phyloP scores from a whole-genome alignment of 1,140 invertebrate species.

The Watersipora subatra region DNA sequence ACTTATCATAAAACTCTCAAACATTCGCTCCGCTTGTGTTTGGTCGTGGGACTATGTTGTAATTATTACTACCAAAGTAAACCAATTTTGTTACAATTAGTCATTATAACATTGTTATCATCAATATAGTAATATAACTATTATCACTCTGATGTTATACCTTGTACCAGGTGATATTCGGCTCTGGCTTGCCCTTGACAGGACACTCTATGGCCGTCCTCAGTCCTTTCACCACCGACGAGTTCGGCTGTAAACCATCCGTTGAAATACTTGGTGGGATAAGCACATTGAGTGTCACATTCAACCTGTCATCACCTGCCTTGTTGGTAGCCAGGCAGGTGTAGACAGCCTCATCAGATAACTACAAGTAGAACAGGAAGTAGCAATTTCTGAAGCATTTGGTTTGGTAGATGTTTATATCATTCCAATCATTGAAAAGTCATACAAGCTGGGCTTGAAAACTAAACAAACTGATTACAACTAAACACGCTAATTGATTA shows the following conservation, averaged over 20 bases:
- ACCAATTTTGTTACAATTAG: too few relatives aligned
- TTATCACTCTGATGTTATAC: too few relatives aligned
- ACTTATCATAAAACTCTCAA: too few relatives aligned
- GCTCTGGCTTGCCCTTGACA: constrained; percentile 25
- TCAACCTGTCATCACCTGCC: constrained; percentile 28
- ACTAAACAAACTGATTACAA: background rate
- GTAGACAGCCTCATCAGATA: constrained; percentile 13
- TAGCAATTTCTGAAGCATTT: too few relatives aligned
- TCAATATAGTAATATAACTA: too few relatives aligned
- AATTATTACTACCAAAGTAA: too few relatives aligned
- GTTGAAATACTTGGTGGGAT: constrained; percentile 27
- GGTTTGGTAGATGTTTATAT: too few relatives aligned
- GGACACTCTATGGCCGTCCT: constrained; percentile 24
- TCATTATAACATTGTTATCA: too few relatives aligned
- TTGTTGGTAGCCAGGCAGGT: constrained; percentile 21
- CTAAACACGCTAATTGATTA: background rate
- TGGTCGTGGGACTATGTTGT: too few relatives aligned
- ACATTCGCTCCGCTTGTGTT: too few relatives aligned
- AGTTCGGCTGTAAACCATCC: constrained; percentile 14
- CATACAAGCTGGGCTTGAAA: too few relatives aligned
- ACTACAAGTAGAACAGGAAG: background rate
- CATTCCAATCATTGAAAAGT: too few relatives aligned
- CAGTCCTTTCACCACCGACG: constrained; percentile 22
- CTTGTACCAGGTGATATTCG: constrained; percentile 33
- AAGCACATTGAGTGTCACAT: constrained; percentile 7